Percentiles rank a stretch among this genome's conserved stretches.
phyloP scores from a whole-genome alignment of 1,140 invertebrate genomes.

The Lerema accius region DNA sequence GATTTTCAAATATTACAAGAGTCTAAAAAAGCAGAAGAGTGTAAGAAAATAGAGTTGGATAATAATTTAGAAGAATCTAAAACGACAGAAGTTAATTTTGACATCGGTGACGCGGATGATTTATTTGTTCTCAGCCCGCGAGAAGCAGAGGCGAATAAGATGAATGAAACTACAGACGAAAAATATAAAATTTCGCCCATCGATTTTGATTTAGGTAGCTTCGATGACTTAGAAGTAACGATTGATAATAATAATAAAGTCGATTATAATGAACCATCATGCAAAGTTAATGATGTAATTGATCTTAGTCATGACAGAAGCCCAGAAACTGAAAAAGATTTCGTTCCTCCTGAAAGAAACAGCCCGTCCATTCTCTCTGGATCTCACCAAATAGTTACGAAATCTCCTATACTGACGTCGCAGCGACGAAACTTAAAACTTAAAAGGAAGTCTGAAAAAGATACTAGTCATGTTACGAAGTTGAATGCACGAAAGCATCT shows the following conservation, averaged over 20 bases:
- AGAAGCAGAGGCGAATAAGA: conserved; percentile 30
- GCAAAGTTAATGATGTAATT: background rate
- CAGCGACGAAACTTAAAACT: conserved; percentile 55
- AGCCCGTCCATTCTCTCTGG: conserved; percentile 74
- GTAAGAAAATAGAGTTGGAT: conserved; percentile 1
- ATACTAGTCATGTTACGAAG: conserved; percentile 36
- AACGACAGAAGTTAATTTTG: conserved; percentile 52
- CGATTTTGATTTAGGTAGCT: conserved; percentile 65
- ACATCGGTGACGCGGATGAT: conserved; percentile 71
- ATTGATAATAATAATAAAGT: conserved; percentile 9
- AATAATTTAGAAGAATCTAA: background rate
- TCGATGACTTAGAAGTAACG: conserved; percentile 68
- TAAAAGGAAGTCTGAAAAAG: conserved; percentile 16
- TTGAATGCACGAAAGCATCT: conserved; percentile 37
- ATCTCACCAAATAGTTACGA: conserved; percentile 28
- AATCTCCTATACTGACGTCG: conserved; percentile 66
- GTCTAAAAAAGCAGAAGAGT: too few relatives aligned
- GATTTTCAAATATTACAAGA: too few relatives aligned
- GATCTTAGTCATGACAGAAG: conserved; percentile 3
- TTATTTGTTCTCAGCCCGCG: conserved; percentile 68
- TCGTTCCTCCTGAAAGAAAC: conserved; percentile 1
- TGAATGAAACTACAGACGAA: conserved; percentile 48
- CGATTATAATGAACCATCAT: conserved; percentile 12
- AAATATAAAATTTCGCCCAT: conserved; percentile 38
- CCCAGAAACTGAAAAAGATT: background rate